Evolutionary conservation across 23 tunicate species (phyloP), one percentile per base, ranked within the genome.

Genomic region (Diplosoma virens): DNA sequence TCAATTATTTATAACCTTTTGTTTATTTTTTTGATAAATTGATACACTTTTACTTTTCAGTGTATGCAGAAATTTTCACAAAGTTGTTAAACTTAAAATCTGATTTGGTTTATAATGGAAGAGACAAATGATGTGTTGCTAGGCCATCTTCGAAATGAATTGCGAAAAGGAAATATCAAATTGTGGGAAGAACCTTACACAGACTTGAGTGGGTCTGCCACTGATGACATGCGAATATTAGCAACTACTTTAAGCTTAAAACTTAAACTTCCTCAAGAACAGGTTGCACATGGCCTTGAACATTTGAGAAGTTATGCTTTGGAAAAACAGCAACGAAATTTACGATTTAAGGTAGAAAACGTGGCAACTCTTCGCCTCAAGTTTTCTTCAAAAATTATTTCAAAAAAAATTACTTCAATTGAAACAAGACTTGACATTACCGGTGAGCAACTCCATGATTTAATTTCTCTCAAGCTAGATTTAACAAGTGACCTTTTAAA

Each of bases 101-200:
- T n/a, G n/a, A n/a, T 7, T 41, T 56, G 6, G 6, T 16, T 11
- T 11, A 25, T 65, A 72, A 77, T 77, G 82, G 72, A 60, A 3
- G 58, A 59, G 3, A 20, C 33, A 9, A 77, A 25, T 21, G 82
- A 84, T 30, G 82, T 32, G 0, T 16, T 66, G 17, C 9, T 69
- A 11, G 26, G 34, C 7, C 82, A 68, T 47, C 58, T 85, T 1
- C 58, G 66, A 3, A 58, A 25, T 28, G 70, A 78, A 29, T 37
- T 85, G 21, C 56, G 90, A 14, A 58, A 35, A 31, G 72, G 77
- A 33, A 41, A 78, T 18, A 67, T 84, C 5, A 84, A 84, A 77
- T 32, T 86, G 31, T 86, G 92, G 92, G 33, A 52, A 71, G 34
- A 59, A 26, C 92, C 92, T 6, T 86, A 79, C 71, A 78, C 84